Evolutionary conservation across 1,140 invertebrate genomes (phyloP).

Genomic region (Zaprionus ornatus): DNA sequence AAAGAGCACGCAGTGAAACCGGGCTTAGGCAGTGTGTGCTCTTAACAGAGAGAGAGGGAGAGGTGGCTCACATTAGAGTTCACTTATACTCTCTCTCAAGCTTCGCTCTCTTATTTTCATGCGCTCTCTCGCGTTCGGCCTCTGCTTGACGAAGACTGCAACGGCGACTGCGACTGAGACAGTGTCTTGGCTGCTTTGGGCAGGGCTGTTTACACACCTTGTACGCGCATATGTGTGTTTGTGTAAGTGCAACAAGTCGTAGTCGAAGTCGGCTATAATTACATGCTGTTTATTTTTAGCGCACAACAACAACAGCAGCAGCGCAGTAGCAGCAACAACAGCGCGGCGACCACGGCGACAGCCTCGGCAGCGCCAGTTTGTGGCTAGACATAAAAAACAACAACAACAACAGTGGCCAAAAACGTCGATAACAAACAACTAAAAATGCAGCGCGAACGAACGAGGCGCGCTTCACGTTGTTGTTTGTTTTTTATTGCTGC

Average conservation of each 20-base stretch:
- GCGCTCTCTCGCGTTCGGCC: slow-evolving; percentile 10
- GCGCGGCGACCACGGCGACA: slow-evolving; percentile 31
- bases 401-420: slow-evolving; percentile 52
- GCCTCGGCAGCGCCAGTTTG: slow-evolving; percentile 21
- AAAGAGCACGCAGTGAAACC: slow-evolving; percentile 32
- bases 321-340: slow-evolving; percentile 18
- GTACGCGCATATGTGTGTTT: background rate
- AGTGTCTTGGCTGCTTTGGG: slow-evolving; percentile 36
- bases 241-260: slow-evolving; percentile 75
- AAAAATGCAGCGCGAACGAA: slow-evolving; percentile 53
- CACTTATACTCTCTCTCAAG: background rate
- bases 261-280: slow-evolving; percentile 64
- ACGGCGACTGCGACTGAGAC: no score
- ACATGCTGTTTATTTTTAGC: slow-evolving; percentile 77
- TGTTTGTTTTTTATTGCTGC: slow-evolving; percentile 21
- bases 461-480: slow-evolving; percentile 51
- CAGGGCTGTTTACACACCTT: slow-evolving; percentile 30
- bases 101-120: slow-evolving; percentile 18
- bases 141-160: background rate
- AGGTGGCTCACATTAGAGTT: background rate
- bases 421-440: slow-evolving; percentile 57
- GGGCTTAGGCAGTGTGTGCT: slow-evolving; percentile 22
- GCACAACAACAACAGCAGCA: slow-evolving; percentile 31
- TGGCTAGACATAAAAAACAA: slow-evolving; percentile 22
- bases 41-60: background rate